Evolutionary conservation across 2,113 vertebrate genomes (phyloP), one percentile per base, ranked within the genome.

Genomic region (Eurypyga helias): DNA sequence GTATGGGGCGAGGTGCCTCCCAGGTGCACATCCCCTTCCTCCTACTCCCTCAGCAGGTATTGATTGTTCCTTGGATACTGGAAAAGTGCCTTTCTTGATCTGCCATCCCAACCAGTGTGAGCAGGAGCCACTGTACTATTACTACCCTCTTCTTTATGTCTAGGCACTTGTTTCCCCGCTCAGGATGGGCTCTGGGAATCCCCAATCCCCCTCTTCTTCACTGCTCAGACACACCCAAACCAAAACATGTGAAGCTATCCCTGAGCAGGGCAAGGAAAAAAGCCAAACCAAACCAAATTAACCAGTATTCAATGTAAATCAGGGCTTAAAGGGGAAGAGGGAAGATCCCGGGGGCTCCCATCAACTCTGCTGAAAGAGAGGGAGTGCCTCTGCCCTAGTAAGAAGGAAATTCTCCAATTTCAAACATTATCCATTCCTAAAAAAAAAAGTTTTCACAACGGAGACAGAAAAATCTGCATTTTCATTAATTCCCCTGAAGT

Each of bases 101-200:
- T 34, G 9, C 15, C 20, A 46, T 29, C 13, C 38, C 29, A 23
- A 4, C 0, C 0, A 1, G 2, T 3, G 8, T 7, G 49, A 75
- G 75, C 38, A 49, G 43, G 18, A 83, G 43, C 23, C 18, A 11
- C 61, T 70, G 31, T 3, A 10, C 11, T 13, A 0, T 16, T 0
- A 0, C 9, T 16, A 9, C 36, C 13, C 58, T 52, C 10, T 17
- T 38, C 46, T 34, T 31, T 8, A 23, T 6, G 7, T 7, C 36
- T 20, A 4, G 11, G 6, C 9, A 46, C 49, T 84, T 41, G 4
- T 33, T 77, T 6, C 9, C 17, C 55, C 16, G 1, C 13, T 64
- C 26, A 46, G 31, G 34, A 55, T 1, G 0, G 3, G 26, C 48
- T 41, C 58, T 46, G 33, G 26, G 29, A 81, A 84, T 73, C 69